Conservation (phyloP, 2,888 invertebrate species). For the Pseudanteris insignis region DNA sequence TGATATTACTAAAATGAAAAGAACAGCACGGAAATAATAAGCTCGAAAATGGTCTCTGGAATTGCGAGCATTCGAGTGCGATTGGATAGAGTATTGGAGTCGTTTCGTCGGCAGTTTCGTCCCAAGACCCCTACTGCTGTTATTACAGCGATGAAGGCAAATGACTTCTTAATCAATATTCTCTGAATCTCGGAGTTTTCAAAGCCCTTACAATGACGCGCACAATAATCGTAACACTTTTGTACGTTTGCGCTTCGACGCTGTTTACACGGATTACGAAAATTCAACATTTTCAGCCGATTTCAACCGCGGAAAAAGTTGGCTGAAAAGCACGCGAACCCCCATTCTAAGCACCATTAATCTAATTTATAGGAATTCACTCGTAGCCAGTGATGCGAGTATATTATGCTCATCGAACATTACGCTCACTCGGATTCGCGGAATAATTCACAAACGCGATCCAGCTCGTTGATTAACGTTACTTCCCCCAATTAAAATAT, state of each 20-base stretch:
- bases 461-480: slow-evolving; percentile 11
- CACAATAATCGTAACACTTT: slow-evolving; percentile 43
- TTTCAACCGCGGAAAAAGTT: slow-evolving; percentile 3
- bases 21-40: slow-evolving; percentile 59
- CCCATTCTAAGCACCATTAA: slow-evolving; percentile 15
- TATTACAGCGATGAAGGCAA: slow-evolving; percentile 47
- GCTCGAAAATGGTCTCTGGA: slow-evolving; percentile 55
- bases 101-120: slow-evolving; percentile 49
- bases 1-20: slow-evolving; percentile 48
- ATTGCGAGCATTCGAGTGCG: slow-evolving; percentile 58
- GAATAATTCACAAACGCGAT: slow-evolving; percentile 16
- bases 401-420: slow-evolving; percentile 7
- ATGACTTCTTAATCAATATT: slow-evolving; percentile 58
- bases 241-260: neutral
- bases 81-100: slow-evolving; percentile 57
- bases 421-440: slow-evolving; percentile 3
- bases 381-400: slow-evolving; percentile 9
- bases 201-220: slow-evolving; percentile 14
- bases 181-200: slow-evolving; percentile 37
- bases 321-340: slow-evolving; percentile 1
- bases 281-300: slow-evolving; percentile 7
- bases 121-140: slow-evolving; percentile 26
- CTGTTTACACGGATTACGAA: slow-evolving; percentile 21
- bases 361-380: slow-evolving; percentile 32
- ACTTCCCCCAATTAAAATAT: slow-evolving; percentile 19